phyloP scores from a whole-genome alignment of 2,797 vertebrate species.

The Notamacropus eugenii region DNA sequence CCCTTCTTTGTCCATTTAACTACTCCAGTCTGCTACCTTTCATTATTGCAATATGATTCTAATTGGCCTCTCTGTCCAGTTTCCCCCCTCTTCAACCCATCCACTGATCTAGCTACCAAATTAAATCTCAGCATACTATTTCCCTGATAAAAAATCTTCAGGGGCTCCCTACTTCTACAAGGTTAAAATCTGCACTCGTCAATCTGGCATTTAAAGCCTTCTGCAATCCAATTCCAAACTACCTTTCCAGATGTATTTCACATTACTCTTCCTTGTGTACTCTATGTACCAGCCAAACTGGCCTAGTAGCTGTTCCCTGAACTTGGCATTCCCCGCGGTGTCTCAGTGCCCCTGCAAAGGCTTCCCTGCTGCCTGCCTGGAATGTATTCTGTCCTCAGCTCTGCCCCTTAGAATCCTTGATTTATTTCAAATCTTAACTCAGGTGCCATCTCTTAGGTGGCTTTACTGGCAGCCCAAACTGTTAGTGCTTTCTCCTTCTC shows the following conservation, averaged over 20 bases:
- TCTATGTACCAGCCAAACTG: neutral
- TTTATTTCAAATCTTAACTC: neutral
- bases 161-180: neutral
- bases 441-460: neutral
- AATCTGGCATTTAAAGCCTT: neutral
- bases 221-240: neutral
- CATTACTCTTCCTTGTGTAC: neutral
- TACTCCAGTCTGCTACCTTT: neutral
- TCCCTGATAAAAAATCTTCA: neutral
- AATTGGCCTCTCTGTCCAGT: neutral
- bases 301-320: neutral
- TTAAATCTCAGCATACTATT: neutral
- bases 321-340: neutral
- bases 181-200: neutral
- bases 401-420: neutral
- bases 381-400: neutral
- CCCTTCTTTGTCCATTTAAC: neutral
- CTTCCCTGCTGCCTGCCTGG: neutral
- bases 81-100: neutral
- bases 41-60: neutral
- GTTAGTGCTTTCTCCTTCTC: neutral
- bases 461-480: neutral
- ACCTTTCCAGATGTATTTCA: slow-evolving; percentile 3
- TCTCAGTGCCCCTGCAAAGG: neutral
- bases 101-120: neutral